phyloP scores from a whole-genome alignment of 2,113 vertebrate species.

The Emydocephalus ijimae region DNA sequence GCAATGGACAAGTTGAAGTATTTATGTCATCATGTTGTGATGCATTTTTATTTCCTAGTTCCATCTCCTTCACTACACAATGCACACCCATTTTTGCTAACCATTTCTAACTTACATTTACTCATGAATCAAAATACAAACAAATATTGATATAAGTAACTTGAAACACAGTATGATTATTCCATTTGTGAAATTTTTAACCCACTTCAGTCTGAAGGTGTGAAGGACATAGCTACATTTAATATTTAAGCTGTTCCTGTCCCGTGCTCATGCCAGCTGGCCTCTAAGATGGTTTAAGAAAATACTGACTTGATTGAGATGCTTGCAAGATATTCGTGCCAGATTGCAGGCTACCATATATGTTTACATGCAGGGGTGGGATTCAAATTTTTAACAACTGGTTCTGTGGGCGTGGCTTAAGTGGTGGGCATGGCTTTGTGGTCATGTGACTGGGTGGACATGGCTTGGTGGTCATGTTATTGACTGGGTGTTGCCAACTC shows the following conservation, averaged over 20 bases:
- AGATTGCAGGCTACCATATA: neutral
- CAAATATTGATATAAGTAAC: neutral
- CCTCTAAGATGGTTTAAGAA: neutral
- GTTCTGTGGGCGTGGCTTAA: too few relatives aligned
- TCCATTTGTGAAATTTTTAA: neutral
- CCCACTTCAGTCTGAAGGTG: neutral
- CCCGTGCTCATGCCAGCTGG: neutral
- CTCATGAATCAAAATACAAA: neutral
- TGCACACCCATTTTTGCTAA: neutral
- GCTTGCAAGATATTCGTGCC: neutral
- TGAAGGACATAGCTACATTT: neutral
- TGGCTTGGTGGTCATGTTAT: too few relatives aligned
- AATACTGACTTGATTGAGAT: neutral
- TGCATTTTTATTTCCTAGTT: neutral
- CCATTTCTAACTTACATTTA: neutral
- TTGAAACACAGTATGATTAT: neutral
- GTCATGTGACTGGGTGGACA: too few relatives aligned
- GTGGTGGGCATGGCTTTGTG: too few relatives aligned
- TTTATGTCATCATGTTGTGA: neutral
- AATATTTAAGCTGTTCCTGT: neutral
- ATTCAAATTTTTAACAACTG: too few relatives aligned
- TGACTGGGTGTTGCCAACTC: too few relatives aligned
- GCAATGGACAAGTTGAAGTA: neutral
- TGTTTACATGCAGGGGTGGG: neutral
- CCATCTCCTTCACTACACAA: neutral